Evolutionary conservation across 2,797 vertebrate genomes (phyloP).

Genomic region (Paratrypauchen microcephalus): DNA sequence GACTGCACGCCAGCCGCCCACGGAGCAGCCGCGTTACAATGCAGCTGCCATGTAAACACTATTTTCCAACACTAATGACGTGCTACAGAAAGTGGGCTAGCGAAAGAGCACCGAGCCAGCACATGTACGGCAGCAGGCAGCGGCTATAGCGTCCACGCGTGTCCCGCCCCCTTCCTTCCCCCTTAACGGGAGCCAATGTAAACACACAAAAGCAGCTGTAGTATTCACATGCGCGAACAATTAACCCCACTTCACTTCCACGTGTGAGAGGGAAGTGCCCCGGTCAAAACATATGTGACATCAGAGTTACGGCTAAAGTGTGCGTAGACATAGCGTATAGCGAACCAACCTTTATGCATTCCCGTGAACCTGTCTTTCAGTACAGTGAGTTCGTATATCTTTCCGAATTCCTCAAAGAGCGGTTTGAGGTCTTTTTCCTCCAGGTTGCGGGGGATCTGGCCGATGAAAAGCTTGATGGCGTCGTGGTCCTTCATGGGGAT

Average conservation of each 20-base stretch:
- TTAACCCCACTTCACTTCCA: slow-evolving; percentile 65
- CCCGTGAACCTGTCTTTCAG: slow-evolving; percentile 99
- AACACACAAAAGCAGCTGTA: slow-evolving; percentile 74
- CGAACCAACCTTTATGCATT: slow-evolving; percentile 96
- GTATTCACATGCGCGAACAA: slow-evolving; percentile 69
- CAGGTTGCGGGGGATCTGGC: slow-evolving; percentile 97
- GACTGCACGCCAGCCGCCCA: slow-evolving; percentile 67
- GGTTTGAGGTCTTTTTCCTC: slow-evolving; percentile 98
- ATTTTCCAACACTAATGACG: slow-evolving; percentile 56
- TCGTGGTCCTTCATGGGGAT: slow-evolving; percentile 99
- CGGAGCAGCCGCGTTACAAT: slow-evolving; percentile 54
- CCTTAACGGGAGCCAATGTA: slow-evolving; percentile 68
- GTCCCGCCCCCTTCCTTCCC: slow-evolving; percentile 60
- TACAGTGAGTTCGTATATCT: slow-evolving; percentile 99
- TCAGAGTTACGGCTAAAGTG: slow-evolving; percentile 3
- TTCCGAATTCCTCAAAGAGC: slow-evolving; percentile 98
- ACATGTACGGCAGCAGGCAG: slow-evolving; percentile 11
- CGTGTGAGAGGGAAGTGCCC: slow-evolving; percentile 44
- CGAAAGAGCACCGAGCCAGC: slow-evolving; percentile 35
- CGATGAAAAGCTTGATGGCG: slow-evolving; percentile 99
- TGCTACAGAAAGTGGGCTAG: slow-evolving; percentile 51
- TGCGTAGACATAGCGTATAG: slow-evolving; percentile 33
- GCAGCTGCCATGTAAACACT: slow-evolving; percentile 61
- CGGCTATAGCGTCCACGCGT: slow-evolving; percentile 21
- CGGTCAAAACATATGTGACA: slow-evolving; percentile 7